phyloP scores from a whole-genome alignment of 2,113 vertebrate species.

The Illadopsis cleaveri region DNA sequence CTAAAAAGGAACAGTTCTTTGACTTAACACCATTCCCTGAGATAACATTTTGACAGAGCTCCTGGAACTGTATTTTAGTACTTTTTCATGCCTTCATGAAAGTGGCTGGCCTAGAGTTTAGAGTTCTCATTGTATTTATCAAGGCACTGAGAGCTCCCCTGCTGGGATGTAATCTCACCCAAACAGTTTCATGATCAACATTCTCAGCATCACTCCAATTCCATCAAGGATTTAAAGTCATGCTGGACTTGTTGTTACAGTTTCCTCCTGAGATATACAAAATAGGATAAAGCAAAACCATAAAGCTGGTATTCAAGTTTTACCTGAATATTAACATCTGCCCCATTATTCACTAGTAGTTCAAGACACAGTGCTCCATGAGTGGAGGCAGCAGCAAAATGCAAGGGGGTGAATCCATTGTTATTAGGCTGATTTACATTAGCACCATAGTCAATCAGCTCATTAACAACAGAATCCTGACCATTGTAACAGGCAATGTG shows the following conservation, averaged over 20 bases:
- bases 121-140: not conserved
- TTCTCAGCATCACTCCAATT: not conserved
- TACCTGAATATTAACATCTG: conserved; percentile 96
- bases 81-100: not conserved
- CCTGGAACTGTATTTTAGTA: not conserved
- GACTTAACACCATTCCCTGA: not conserved
- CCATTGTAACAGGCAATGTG: conserved; percentile 96
- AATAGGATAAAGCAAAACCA: not conserved
- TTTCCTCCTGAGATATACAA: not conserved
- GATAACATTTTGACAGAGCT: not conserved
- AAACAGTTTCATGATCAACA: not conserved
- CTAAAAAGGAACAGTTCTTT: not conserved
- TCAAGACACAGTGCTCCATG: conserved; percentile 94
- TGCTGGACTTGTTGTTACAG: rapidly evolving
- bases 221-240: not conserved
- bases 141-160: not conserved
- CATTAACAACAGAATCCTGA: conserved; percentile 91
- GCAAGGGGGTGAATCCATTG: conserved; percentile 93
- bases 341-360: conserved; percentile 92
- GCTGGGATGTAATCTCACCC: not conserved
- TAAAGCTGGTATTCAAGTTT: not conserved
- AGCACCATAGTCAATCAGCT: conserved; percentile 94
- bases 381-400: conserved; percentile 94
- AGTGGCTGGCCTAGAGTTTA: not conserved
- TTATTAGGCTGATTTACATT: conserved; percentile 95